phyloP scores from a whole-genome alignment of 2,797 vertebrate genomes.

The Emydoidea blandingii region DNA sequence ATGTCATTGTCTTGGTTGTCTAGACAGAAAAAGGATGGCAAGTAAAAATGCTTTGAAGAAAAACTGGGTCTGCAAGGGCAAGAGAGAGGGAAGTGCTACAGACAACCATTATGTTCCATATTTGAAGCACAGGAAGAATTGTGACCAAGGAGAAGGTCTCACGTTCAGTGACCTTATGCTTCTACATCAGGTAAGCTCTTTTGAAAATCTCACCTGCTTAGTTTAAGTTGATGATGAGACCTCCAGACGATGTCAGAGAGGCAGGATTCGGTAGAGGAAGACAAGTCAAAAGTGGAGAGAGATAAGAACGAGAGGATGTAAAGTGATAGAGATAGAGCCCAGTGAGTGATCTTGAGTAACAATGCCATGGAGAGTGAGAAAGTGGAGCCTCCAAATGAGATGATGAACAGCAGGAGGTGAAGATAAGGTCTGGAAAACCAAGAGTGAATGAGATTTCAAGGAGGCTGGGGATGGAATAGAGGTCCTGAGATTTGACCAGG shows the following conservation, averaged over 20 bases:
- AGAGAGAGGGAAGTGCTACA: not conserved
- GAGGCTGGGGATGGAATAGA: not conserved
- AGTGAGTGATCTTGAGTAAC: not conserved
- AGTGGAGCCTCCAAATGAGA: not conserved
- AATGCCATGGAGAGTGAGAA: not conserved
- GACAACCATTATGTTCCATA: not conserved
- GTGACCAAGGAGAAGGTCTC: not conserved
- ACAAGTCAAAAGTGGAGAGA: not conserved
- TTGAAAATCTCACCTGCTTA: not conserved
- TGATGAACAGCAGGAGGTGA: not conserved
- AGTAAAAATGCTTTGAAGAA: not conserved
- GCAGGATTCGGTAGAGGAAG: not conserved
- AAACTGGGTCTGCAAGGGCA: not conserved
- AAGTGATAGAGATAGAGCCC: not conserved
- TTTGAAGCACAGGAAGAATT: not conserved
- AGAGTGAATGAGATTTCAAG: not conserved
- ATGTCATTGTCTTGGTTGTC: not conserved
- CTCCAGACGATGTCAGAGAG: not conserved
- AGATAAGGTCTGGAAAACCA: not conserved
- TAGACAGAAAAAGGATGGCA: not conserved
- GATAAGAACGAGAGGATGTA: not conserved
- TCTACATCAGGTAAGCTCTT: constrained; percentile 6
- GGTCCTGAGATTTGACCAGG: not conserved
- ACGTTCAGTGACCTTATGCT: not conserved
- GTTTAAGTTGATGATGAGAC: not conserved